Conservation (phyloP, 2,888 invertebrate species). For the Idaea straminata region DNA sequence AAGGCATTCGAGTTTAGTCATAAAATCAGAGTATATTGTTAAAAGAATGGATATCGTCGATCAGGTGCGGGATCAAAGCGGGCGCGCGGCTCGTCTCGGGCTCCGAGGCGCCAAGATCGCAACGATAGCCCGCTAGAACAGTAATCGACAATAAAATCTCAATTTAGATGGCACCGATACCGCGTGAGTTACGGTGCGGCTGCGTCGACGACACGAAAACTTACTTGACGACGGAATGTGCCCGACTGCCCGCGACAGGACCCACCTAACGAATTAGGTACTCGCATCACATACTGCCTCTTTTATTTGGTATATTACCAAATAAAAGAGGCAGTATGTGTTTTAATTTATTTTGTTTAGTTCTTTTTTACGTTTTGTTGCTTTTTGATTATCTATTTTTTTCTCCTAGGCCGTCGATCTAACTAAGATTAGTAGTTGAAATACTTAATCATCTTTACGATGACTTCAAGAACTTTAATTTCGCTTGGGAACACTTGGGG, state of each 20-base stretch:
- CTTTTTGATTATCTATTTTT: slow-evolving; percentile 6
- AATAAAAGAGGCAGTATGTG: too few relatives aligned
- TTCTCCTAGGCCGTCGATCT: background rate
- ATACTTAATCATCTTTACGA: background rate
- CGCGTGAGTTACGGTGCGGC: slow-evolving; percentile 77
- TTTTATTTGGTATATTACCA: slow-evolving; percentile 31
- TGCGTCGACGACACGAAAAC: slow-evolving; percentile 73
- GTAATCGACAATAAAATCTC: slow-evolving; percentile 81
- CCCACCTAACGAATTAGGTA: slow-evolving; percentile 74
- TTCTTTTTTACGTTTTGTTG: slow-evolving; percentile 21
- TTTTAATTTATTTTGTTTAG: slow-evolving; percentile 31
- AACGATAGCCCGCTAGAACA: slow-evolving; percentile 78
- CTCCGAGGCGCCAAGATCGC: slow-evolving; percentile 76
- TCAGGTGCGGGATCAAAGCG: slow-evolving; percentile 54
- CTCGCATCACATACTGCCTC: slow-evolving; percentile 44
- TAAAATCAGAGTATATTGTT: slow-evolving; percentile 1
- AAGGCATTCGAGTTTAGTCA: background rate
- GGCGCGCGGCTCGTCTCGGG: slow-evolving; percentile 29
- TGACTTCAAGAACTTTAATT: too few relatives aligned
- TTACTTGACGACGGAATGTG: slow-evolving; percentile 77
- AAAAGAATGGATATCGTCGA: slow-evolving; percentile 8
- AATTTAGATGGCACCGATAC: slow-evolving; percentile 79
- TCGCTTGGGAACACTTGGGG: too few relatives aligned
- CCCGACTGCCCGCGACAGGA: slow-evolving; percentile 70
- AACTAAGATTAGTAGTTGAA: background rate